Base-by-base conservation (phyloP, 2,113 vertebrate species). In the Melospiza georgiana region DNA sequence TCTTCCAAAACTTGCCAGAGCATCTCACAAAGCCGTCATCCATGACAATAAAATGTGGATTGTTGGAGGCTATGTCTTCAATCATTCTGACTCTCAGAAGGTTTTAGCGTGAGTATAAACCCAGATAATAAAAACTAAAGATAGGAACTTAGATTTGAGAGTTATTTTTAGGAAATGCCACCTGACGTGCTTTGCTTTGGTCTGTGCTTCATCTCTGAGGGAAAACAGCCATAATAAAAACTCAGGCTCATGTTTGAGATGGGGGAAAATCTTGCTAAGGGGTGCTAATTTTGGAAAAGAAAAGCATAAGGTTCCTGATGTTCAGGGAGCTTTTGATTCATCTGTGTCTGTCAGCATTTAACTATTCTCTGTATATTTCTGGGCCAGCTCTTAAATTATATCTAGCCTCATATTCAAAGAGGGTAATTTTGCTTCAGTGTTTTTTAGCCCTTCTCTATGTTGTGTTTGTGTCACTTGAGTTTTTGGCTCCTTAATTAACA, bases 1-100 rank as follows among this genome's bases (percentile, higher is more conserved):
- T 2, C 86, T 97, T 58, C 92, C 98, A 3, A 98, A 98, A 54
- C 97, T 99, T 84, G 98, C 98, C 12, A 97, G 99, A 90, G 99
- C 99, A 7, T 99, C 99, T 93, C 99, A 99, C 95, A 99, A 99
- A 98, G 97, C 99, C 0, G 87, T 99, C 79, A 98, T 99, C 96
- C 98, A 98, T 61, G 98, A 98, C 89, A 98, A 98, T 37, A 80
- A 98, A 95, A 99, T 99, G 99, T 99, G 99, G 99, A 94, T 99
- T 83, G 97, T 99, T 31, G 99, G 99, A 37, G 99, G 99, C 80
- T 99, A 99, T 58, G 98, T 99, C 98, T 99, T 99, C 98, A 99
- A 99, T 97, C 97, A 99, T 90, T 99, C 99, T 12, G 98, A 99
- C 96, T 98, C 99, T 92, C 98, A 98, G 96, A 99, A 99, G 98